Evolutionary conservation across 1,140 invertebrate genomes (phyloP).

Genomic region (Drosophila orena): DNA sequence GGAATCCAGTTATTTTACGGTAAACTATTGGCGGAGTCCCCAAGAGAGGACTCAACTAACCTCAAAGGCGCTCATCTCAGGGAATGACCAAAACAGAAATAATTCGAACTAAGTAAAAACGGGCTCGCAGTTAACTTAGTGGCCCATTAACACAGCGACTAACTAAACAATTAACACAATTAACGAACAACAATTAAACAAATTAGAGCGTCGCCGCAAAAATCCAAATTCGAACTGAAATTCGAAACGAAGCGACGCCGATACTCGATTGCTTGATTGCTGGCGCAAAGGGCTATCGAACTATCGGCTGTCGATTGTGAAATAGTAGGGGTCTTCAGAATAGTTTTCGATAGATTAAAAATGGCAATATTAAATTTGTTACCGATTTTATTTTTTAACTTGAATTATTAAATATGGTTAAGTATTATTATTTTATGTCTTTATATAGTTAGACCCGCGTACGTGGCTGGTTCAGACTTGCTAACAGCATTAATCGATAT

Average conservation of each 20-base stretch:
- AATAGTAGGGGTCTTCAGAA: not conserved
- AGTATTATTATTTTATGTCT: too few relatives aligned
- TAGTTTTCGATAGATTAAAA: not conserved
- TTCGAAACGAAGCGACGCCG: slow-evolving; percentile 7
- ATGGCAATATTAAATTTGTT: too few relatives aligned
- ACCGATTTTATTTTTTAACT: too few relatives aligned
- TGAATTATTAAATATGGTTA: too few relatives aligned
- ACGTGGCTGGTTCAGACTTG: too few relatives aligned
- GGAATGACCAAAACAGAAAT: slow-evolving; percentile 8
- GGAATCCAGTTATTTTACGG: not conserved
- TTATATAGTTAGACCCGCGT: too few relatives aligned
- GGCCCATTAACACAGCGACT: slow-evolving; percentile 29
- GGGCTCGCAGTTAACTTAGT: slow-evolving; percentile 15
- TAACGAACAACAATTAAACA: slow-evolving; percentile 20
- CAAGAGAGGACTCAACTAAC: slow-evolving; percentile 30
- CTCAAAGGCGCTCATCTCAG: slow-evolving; percentile 77
- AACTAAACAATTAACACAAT: slow-evolving; percentile 56
- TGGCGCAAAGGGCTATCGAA: not conserved
- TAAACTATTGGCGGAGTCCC: slow-evolving; percentile 1
- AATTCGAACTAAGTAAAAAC: slow-evolving; percentile 19
- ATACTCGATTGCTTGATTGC: not conserved
- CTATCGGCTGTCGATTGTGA: not conserved
- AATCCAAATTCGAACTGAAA: slow-evolving; percentile 47
- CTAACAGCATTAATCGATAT: too few relatives aligned
- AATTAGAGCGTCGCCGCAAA: slow-evolving; percentile 33